Evolutionary conservation across 2,797 vertebrate genomes (phyloP).

Genomic region (Psittacula derbiana): DNA sequence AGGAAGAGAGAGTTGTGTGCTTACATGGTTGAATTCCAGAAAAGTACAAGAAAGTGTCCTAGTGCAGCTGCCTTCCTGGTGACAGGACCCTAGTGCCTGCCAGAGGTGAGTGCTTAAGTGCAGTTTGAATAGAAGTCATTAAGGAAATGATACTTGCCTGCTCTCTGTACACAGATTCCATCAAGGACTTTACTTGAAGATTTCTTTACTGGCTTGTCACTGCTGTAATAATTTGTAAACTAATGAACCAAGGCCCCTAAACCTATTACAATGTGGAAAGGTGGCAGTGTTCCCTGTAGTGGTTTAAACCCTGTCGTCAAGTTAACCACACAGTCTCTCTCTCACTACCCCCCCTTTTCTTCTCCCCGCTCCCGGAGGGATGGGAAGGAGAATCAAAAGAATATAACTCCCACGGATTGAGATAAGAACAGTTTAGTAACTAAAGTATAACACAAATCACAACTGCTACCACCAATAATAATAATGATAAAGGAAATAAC

Average conservation of each 20-base stretch:
- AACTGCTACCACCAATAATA: too few species aligned
- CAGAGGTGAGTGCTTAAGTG: neutral
- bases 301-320: too few species aligned
- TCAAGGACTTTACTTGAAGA: neutral
- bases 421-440: too few species aligned
- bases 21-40: neutral
- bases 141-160: neutral
- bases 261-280: neutral
- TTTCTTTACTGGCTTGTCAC: neutral
- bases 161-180: neutral
- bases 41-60: neutral
- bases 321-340: too few species aligned
- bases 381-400: too few species aligned
- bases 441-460: too few species aligned
- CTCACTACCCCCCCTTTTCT: too few species aligned
- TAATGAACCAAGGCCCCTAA: neutral
- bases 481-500: too few species aligned
- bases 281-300: neutral
- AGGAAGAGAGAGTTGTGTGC: neutral
- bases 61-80: neutral
- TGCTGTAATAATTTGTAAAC: neutral
- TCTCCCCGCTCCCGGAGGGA: too few species aligned
- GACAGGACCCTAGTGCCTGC: neutral
- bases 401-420: too few species aligned
- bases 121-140: neutral